These are phyloP conservation scores for Drosophila willistoni DNA, from an alignment of 1,140 invertebrate species.

Conservation along the genomic window DNA sequence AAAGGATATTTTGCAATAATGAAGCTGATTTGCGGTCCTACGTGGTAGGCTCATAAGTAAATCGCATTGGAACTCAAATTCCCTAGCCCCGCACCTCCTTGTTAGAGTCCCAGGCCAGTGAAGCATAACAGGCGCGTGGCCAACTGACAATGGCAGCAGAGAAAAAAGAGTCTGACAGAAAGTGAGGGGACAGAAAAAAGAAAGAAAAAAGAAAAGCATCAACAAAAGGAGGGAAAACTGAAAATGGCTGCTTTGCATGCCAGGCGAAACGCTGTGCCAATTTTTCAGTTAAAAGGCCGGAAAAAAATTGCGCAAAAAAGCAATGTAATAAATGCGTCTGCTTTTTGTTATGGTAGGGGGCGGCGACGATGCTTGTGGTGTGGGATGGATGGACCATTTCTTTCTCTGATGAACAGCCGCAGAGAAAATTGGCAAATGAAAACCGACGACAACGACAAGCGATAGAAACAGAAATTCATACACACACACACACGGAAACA, in stretches of 20 bases:
- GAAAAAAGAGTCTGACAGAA: slow-evolving; percentile 11
- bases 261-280: slow-evolving; percentile 71
- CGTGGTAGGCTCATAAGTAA: slow-evolving; percentile 56
- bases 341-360: slow-evolving; percentile 28
- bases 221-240: slow-evolving; percentile 35
- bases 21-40: slow-evolving; percentile 61
- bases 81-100: slow-evolving; percentile 22
- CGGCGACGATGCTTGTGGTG: background rate
- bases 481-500: background rate
- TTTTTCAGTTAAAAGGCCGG: slow-evolving; percentile 77
- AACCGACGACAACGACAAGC: slow-evolving; percentile 10
- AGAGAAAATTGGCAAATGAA: slow-evolving; percentile 57
- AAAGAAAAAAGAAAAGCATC: slow-evolving; percentile 12
- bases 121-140: slow-evolving; percentile 72
- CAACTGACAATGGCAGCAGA: slow-evolving; percentile 75
- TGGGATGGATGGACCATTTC: slow-evolving; percentile 21
- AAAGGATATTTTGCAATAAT: slow-evolving; percentile 24
- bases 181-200: background rate
- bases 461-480: slow-evolving; percentile 37
- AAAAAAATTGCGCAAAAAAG: slow-evolving; percentile 61
- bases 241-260: slow-evolving; percentile 78
- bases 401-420: slow-evolving; percentile 65
- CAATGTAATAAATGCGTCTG: slow-evolving; percentile 79
- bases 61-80: slow-evolving; percentile 44
- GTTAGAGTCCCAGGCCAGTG: slow-evolving; percentile 30